A percentile compares a stretch with the other conserved stretches of the same genome.
phyloP scores from a whole-genome alignment of 2,113 vertebrate genomes.

The Daubentonia madagascariensis region DNA sequence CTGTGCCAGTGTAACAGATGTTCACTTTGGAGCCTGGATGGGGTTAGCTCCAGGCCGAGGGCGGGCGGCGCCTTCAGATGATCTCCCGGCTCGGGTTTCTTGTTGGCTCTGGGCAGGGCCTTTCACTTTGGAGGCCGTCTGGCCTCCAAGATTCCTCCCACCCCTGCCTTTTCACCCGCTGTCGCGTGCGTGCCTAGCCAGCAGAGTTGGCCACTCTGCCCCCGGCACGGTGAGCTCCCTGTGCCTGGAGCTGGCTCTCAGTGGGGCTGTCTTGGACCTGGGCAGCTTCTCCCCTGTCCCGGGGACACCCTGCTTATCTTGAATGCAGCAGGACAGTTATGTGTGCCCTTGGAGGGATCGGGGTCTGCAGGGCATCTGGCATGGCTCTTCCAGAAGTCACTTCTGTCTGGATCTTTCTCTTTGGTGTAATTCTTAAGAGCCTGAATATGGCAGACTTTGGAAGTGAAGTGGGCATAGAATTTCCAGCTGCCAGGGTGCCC shows the following conservation, averaged over 20 bases:
- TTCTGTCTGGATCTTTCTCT: not conserved
- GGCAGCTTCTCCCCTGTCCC: not conserved
- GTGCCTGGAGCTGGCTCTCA: not conserved
- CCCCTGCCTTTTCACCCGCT: slow-evolving; percentile 45
- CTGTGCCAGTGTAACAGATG: slow-evolving; percentile 56
- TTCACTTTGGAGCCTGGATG: slow-evolving; percentile 42
- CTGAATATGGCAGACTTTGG: not conserved
- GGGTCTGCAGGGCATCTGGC: not conserved
- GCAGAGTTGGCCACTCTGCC: not conserved
- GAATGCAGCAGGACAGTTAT: accelerated
- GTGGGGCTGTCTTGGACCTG: not conserved
- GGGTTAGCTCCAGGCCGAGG: slow-evolving; percentile 56
- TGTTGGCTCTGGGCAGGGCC: slow-evolving; percentile 37
- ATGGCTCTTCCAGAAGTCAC: not conserved
- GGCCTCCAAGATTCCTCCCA: slow-evolving; percentile 61
- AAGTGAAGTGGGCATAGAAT: not conserved
- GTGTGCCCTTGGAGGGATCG: accelerated
- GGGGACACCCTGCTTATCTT: not conserved
- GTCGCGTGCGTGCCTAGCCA: not conserved
- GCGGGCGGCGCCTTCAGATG: slow-evolving; percentile 73
- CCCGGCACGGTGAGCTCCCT: not conserved
- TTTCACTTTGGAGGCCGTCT: slow-evolving; percentile 65
- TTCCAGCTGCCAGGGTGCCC: not conserved
- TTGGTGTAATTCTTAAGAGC: not conserved
- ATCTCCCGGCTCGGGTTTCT: slow-evolving; percentile 57